Evolutionary conservation across 53 echinoderm and acorn worm genomes (phyloP), one percentile per base, ranked within the genome.

Genomic region (Hippasteria phrygiana): DNA sequence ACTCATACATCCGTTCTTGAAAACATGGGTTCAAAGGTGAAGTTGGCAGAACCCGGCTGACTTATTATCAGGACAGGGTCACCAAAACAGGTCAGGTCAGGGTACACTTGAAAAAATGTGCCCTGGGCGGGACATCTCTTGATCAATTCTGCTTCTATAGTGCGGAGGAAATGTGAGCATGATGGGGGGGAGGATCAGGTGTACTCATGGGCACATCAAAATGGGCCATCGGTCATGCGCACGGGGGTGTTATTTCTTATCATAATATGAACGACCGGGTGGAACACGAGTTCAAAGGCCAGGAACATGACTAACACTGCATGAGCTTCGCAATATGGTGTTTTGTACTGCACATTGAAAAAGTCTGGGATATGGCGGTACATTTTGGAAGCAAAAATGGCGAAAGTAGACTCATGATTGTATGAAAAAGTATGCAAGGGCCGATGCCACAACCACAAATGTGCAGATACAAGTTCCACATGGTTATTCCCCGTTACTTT

Each of bases 1-100:
- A 76, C 50, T 76, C 76, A 76, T 32, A 34, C 76, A 76, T 76
- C 76, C 76, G 76, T 31, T 76, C 76, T 76, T 5, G 31, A 47
- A 55, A 78, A 78, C 78, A 78, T 78, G 78, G 41, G 78, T 78
- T 78, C 55, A 78, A 41, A 34, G 78, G 55, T 73, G 73, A 73
- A n/a, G n/a, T 59, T 26, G 55, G 59, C 26, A 26, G 59, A 7
- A 9, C 22, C 59, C 2, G 59, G 59, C 24, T 4, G 67, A 35
- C 67, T 6, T 28, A 31, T 14, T 14, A 66, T 66, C 11, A 66
- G 34, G 13, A 32, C 67, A 12, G 33, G 65, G 81, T 81, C 81
- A 81, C 46, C 31, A 18, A 81, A 65, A 64, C 81, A 81, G 81
- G 81, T 65, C 81, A 78, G 40, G 66, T 65, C 13, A 31, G 40